Conservation (phyloP, 1,140 invertebrate species). For the Copidosoma floridanum region DNA sequence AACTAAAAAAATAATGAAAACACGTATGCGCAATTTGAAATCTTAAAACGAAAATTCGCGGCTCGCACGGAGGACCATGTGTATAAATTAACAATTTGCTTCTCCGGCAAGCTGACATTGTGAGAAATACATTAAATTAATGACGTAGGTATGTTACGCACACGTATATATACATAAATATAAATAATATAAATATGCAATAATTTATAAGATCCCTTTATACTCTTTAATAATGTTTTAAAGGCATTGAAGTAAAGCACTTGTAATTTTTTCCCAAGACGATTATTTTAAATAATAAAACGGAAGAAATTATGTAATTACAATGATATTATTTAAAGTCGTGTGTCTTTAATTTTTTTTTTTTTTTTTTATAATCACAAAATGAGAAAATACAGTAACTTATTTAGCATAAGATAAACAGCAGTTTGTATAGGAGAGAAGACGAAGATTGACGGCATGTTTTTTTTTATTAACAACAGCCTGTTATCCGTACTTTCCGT, state of each 20-base stretch:
- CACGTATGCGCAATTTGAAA: slow-evolving; percentile 53
- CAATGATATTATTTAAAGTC: slow-evolving; percentile 3
- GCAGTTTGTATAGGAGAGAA: slow-evolving; percentile 34
- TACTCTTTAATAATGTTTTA: slow-evolving; percentile 49
- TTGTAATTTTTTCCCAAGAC: background rate
- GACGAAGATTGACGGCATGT: slow-evolving; percentile 38
- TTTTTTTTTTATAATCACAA: background rate
- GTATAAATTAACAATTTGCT: slow-evolving; percentile 39
- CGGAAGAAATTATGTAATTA: background rate
- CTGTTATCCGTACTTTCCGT: slow-evolving; percentile 37
- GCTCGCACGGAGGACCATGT: slow-evolving; percentile 57
- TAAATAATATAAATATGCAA: slow-evolving; percentile 42
- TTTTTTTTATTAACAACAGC: slow-evolving; percentile 42
- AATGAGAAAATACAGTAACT: too few species aligned
- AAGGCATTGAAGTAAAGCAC: slow-evolving; percentile 38
- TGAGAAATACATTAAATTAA: slow-evolving; percentile 41
- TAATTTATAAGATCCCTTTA: slow-evolving; percentile 55
- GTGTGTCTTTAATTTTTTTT: background rate
- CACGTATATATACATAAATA: slow-evolving; percentile 38
- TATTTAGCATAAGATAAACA: slow-evolving; percentile 6
- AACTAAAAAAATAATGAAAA: slow-evolving; percentile 32
- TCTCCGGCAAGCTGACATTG: slow-evolving; percentile 57
- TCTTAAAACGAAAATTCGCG: slow-evolving; percentile 50
- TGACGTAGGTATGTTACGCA: slow-evolving; percentile 35
- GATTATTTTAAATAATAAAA: background rate